Percentiles rank a stretch among this genome's conserved stretches.
Conservation (phyloP, 2,797 vertebrate species). For the Pseudotriccus pelzelni region DNA sequence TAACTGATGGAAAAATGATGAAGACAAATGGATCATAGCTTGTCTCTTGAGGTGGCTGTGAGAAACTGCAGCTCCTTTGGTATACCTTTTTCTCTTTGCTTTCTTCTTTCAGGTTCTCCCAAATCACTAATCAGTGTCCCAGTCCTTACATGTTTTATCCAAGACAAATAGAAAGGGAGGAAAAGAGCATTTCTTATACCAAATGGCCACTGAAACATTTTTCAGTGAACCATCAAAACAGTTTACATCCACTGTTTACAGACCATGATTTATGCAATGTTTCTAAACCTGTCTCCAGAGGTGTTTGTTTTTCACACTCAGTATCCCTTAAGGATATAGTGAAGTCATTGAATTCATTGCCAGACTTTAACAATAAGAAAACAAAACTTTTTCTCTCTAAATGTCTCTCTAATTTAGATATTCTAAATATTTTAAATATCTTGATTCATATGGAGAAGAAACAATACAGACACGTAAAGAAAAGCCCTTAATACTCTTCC, state of each 20-base stretch:
- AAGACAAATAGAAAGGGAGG: constrained; percentile 34
- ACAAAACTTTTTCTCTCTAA: neutral
- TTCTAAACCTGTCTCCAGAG: neutral
- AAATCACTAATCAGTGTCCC: constrained; percentile 23
- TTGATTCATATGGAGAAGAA: neutral
- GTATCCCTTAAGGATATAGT: neutral
- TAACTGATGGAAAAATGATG: neutral
- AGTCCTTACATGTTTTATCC: neutral
- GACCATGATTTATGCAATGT: neutral
- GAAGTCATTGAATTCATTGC: neutral
- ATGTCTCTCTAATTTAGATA: neutral
- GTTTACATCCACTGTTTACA: neutral
- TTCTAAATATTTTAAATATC: neutral
- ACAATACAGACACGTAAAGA: neutral
- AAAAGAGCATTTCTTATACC: neutral
- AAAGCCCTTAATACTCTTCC: neutral
- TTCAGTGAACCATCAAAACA: constrained; percentile 1
- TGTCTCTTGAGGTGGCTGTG: neutral
- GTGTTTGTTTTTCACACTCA: neutral
- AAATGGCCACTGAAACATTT: neutral
- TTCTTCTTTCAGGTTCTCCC: constrained; percentile 23
- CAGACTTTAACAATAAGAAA: neutral
- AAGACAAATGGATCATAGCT: neutral
- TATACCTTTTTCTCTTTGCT: neutral
- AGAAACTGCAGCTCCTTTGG: neutral